Conservation (phyloP, 2,113 vertebrate genomes). For the Toxotes jaculatrix region DNA sequence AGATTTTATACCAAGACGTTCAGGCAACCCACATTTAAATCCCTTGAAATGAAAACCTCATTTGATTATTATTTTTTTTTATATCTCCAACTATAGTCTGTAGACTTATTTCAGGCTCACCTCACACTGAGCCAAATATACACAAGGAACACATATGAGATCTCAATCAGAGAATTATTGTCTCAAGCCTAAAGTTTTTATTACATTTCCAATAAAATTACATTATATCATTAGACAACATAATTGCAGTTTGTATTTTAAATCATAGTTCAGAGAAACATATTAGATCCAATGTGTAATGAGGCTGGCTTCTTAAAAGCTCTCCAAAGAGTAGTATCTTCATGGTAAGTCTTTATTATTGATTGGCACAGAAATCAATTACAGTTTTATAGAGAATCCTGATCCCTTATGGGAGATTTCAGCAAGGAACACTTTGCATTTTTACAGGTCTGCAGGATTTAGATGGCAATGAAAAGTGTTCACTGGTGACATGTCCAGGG, state of each 20-base stretch:
- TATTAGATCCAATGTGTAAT: conserved; percentile 63
- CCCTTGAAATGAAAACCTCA: conserved; percentile 51
- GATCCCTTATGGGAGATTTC: conserved; percentile 70
- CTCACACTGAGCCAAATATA: conserved; percentile 19
- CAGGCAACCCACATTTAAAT: conserved; percentile 27
- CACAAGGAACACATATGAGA: conserved; percentile 38
- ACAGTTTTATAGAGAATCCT: conserved; percentile 70
- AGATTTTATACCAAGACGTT: conserved; percentile 15
- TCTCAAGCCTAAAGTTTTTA: conserved; percentile 9
- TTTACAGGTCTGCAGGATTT: conserved; percentile 62
- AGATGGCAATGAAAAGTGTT: conserved; percentile 30
- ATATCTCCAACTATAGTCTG: conserved; percentile 38
- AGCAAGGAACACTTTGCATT: conserved; percentile 65
- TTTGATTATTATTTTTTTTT: conserved; percentile 33
- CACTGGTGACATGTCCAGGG: conserved; percentile 10
- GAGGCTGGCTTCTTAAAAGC: conserved; percentile 62
- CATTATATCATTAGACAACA: conserved; percentile 60
- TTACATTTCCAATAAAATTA: conserved; percentile 42
- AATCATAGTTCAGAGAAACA: conserved; percentile 56
- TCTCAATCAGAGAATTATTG: conserved; percentile 29
- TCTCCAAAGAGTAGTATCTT: conserved; percentile 69
- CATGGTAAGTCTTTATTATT: conserved; percentile 73
- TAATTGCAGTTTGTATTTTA: conserved; percentile 62
- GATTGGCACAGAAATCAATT: conserved; percentile 74
- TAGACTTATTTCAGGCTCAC: conserved; percentile 37